Conservation (phyloP, 2,113 vertebrate genomes). For the Cyprinus carpio region DNA sequence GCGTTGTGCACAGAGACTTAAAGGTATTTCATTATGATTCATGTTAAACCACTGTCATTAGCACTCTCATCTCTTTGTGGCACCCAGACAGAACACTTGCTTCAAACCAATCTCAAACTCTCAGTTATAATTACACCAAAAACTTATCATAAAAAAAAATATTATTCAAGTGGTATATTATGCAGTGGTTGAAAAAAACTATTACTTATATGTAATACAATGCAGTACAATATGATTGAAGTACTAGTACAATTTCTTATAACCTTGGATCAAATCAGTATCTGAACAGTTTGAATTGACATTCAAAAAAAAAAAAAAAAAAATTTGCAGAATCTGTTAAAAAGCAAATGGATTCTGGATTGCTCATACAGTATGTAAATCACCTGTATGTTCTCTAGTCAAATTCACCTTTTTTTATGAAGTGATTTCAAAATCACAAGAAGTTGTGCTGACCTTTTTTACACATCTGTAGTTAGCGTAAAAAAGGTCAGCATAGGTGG, state of each 20-base stretch:
- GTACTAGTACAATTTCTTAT: neutral
- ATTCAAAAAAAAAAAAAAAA: too few relatives aligned
- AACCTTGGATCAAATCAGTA: neutral
- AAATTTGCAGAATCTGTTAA: neutral
- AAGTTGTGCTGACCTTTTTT: too few relatives aligned
- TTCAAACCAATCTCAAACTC: conserved; percentile 1
- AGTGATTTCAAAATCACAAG: too few relatives aligned
- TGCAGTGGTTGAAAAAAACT: neutral
- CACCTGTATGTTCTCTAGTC: too few relatives aligned
- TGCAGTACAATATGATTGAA: too few relatives aligned
- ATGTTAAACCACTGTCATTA: neutral
- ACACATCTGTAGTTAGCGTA: neutral
- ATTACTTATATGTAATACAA: too few relatives aligned
- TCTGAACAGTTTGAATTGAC: too few relatives aligned
- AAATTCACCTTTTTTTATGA: too few relatives aligned
- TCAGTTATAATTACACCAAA: neutral
- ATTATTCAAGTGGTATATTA: neutral
- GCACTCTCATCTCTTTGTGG: neutral
- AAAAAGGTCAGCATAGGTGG: neutral
- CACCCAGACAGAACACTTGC: neutral
- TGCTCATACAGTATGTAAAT: neutral
- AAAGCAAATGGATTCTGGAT: too few relatives aligned
- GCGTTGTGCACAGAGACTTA: conserved; percentile 55
- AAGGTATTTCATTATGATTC: conserved; percentile 39
- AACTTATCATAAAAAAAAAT: neutral